Evolutionary conservation across 2,888 invertebrate genomes (phyloP).

Genomic region (Leucoptera coffeella): DNA sequence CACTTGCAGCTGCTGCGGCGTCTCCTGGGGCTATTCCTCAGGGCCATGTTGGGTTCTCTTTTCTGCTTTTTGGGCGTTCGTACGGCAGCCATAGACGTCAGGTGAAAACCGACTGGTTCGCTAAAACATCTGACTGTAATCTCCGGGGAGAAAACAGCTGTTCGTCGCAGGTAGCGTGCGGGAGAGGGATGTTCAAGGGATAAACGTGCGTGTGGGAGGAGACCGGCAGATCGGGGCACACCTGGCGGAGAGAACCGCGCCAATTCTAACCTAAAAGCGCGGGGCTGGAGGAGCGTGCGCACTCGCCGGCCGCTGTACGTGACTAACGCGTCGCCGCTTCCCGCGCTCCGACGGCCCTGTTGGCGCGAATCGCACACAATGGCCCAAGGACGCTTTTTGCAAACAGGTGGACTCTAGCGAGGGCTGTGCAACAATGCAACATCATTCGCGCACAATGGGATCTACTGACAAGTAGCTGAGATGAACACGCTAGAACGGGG

Average conservation of each 20-base stretch:
- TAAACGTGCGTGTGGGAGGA: slow-evolving; percentile 21
- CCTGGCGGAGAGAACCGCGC: slow-evolving; percentile 40
- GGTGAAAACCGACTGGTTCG: slow-evolving; percentile 42
- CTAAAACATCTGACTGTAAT: slow-evolving; percentile 47
- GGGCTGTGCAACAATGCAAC: slow-evolving; percentile 1
- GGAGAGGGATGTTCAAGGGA: slow-evolving; percentile 18
- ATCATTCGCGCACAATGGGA: slow-evolving; percentile 1
- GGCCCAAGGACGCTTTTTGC: slow-evolving; percentile 46
- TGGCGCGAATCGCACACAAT: slow-evolving; percentile 44
- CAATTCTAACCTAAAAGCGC: slow-evolving; percentile 43
- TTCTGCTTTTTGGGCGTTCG: slow-evolving; percentile 42
- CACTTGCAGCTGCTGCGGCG: slow-evolving; percentile 49
- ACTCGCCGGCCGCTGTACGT: too few relatives aligned
- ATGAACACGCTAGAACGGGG: slow-evolving; percentile 1
- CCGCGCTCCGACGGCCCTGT: slow-evolving; percentile 25
- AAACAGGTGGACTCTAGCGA: slow-evolving; percentile 39
- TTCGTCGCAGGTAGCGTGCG: slow-evolving; percentile 29
- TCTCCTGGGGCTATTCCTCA: slow-evolving; percentile 29
- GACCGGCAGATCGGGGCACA: slow-evolving; percentile 30
- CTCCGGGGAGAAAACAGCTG: slow-evolving; percentile 46
- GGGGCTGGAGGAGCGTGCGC: not conserved
- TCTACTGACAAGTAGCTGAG: not conserved
- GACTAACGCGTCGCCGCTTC: slow-evolving; percentile 16
- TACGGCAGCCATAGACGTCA: slow-evolving; percentile 40
- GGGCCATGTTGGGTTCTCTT: slow-evolving; percentile 26